Evolutionary conservation across 2,113 vertebrate species (phyloP), one percentile per base, ranked within the genome.

Genomic region (Nerophis lumbriciformis): DNA sequence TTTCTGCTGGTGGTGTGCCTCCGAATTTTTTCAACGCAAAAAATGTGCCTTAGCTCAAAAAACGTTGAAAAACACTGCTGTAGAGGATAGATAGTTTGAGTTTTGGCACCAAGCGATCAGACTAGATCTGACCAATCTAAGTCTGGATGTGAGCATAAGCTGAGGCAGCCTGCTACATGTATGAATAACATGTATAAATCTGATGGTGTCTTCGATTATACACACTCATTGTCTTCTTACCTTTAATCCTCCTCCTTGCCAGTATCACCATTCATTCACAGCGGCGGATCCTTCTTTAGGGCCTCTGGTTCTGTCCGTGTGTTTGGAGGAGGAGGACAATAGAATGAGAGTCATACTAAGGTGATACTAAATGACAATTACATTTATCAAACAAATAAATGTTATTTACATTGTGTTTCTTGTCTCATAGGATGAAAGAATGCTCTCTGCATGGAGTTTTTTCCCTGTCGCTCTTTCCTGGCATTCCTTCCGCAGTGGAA

Each of bases 231-330:
- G 1, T 49, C 19, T 51, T 65, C 21, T 47, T 36, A 9, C 10
- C 2, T 36, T 60, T 21, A 10, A 10, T 45, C 19, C 14, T 44
- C 28, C 63, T 59, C 68, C 14, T 48, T 75, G 63, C 71, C 61
- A 95, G 94, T 91, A 94, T 71, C 94, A 96, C 83, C 93, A 94
- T 66, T 93, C 93, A 1, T 95, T 95, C 76, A 95, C 91, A 63
- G 91, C 93, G 15, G 85, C 85, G 68, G 94, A 95, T 69, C 64
- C 87, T 45, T 78, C 82, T 14, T 67, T 95, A 64, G 94, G 94
- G 15, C 88, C 87, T 1, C 65, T 96, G 39, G 88, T 96, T 65
- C 90, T 96, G 42, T 95, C 94, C 44, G 90, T 93, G 75, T 93
- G 92, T 86, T 88, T 94, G 63, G 93, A 94, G 76, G 92, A 93